Evolutionary conservation across 2,113 vertebrate genomes (phyloP).

Genomic region (Suncus etruscus): DNA sequence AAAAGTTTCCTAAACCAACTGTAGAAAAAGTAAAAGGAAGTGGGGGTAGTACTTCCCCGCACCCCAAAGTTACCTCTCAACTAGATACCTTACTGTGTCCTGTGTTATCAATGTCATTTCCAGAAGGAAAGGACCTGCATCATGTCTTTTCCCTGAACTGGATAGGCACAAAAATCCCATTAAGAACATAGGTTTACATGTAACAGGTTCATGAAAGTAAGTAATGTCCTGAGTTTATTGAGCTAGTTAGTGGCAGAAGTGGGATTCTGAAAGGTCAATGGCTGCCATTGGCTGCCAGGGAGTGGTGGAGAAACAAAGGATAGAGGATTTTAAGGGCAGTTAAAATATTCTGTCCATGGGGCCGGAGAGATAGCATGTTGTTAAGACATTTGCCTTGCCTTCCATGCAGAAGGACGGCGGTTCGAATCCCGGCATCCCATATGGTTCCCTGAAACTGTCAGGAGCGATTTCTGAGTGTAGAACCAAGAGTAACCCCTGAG

Average conservation of each 20-base stretch:
- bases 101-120: conserved; percentile 5
- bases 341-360: not conserved
- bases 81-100: not conserved
- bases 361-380: too few species aligned
- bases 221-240: not conserved
- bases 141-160: not conserved
- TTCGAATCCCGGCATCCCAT: too few species aligned
- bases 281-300: too few species aligned
- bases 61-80: not conserved
- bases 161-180: not conserved
- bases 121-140: not conserved
- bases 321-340: not conserved
- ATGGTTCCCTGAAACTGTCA: too few species aligned
- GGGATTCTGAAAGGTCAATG: not conserved
- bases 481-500: too few species aligned
- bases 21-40: too few species aligned
- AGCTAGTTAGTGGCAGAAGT: conserved; percentile 11
- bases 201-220: not conserved
- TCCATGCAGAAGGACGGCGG: too few species aligned
- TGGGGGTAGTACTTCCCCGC: too few species aligned
- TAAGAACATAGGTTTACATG: not conserved
- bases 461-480: too few species aligned
- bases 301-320: too few species aligned
- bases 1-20: conserved; percentile 3
- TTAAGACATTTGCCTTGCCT: too few species aligned